These are phyloP conservation scores for Fistularia tabacaria DNA, from an alignment of 2,797 vertebrate genomes.

Conservation along the genomic window DNA sequence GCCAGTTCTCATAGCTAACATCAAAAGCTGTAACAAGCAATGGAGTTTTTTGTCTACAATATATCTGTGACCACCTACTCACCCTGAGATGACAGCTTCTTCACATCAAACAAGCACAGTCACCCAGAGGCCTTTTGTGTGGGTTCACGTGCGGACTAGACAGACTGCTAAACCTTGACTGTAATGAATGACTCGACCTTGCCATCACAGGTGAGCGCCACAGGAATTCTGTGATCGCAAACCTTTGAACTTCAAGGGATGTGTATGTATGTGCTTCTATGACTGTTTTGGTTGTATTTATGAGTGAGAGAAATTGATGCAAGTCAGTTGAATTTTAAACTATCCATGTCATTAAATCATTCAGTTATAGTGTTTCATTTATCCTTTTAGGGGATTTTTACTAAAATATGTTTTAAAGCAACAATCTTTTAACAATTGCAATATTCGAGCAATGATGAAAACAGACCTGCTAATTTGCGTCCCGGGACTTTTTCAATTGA, in stretches of 20 bases:
- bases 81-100: conserved; percentile 51
- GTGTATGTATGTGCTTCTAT: conserved; percentile 7
- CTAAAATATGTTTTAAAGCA: too few species aligned
- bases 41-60: conserved; percentile 28
- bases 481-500: too few species aligned
- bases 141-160: conserved; percentile 60
- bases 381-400: too few species aligned
- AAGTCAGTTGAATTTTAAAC: background rate
- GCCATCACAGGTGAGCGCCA: conserved; percentile 63
- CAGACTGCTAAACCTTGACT: conserved; percentile 40
- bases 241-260: conserved; percentile 59
- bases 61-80: conserved; percentile 41
- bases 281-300: conserved; percentile 10
- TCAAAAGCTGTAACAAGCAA: conserved; percentile 52
- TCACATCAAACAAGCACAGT: conserved; percentile 69
- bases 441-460: background rate
- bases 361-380: too few species aligned
- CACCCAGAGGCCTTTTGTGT: conserved; percentile 67
- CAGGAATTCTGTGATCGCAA: conserved; percentile 57
- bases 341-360: background rate
- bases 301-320: conserved; percentile 2
- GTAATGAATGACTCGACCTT: conserved; percentile 65
- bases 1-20: conserved; percentile 29
- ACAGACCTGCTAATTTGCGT: background rate
- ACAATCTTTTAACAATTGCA: background rate